Base-by-base conservation (phyloP, 2,113 vertebrate species). In the Gadus chalcogrammus region DNA sequence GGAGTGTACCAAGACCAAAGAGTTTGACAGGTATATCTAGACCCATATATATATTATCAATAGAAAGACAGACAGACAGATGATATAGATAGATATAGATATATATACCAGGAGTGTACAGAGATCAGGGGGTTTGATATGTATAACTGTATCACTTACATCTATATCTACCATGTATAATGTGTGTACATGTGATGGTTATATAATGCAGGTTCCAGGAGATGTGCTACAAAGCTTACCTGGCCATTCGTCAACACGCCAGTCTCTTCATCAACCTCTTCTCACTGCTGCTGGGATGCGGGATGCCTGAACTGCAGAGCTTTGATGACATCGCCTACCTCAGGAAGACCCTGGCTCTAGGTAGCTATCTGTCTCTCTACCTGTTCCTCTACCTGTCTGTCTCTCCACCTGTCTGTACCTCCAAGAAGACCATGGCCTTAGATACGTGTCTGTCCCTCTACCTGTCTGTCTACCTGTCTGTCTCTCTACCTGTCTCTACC, bases 1-100 rank as follows among this genome's bases (percentile, higher is more conserved):
- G 83, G 92, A 93, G 65, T 90, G 91, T 3, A 92, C 89, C 31
- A 93, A 93, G 83, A 93, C 92, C 61, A 93, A 91, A 69, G 92
- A 93, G 83, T 93, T 93, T 0, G 90, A 92, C 61, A 86, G 91
- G 92, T 93, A 16, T 35, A 31, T 8, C 13, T 1, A 60, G 5
- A 60, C 16, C 15, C 58, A 60, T 18, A 60, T n/a, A 60, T 9
- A 59, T 17, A 35, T 35, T 35, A 35, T 35, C 31, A 5, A 35
- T 35, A 35, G 24, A 24, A 24, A 24, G 24, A 24, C 24, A 24
- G 24, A 24, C 24, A 24, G 24, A 24, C 24, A 24, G 24, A 24
- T 24, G 2, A 24, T 24, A 35, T 35, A 35, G 31, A 35, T 35
- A 35, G 31, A 35, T 35, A 35, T 35, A 35, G 31, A 35, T 35